Conservation (phyloP, 92 coral and sea anemone species). For the Heteractis magnifica region DNA sequence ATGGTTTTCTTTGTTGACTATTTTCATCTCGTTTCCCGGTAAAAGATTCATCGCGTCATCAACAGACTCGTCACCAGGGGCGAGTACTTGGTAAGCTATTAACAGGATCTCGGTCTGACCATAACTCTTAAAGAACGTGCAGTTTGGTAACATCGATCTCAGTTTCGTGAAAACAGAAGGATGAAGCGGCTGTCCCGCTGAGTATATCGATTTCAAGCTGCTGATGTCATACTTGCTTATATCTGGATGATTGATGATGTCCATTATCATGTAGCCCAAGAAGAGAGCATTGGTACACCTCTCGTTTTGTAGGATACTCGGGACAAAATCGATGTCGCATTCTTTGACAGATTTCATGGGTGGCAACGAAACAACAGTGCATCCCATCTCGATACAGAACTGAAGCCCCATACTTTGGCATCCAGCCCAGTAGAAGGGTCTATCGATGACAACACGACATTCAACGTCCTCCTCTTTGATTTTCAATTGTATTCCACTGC, state of each 20-base stretch:
- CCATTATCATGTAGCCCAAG: slow-evolving; percentile 23
- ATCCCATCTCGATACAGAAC: slow-evolving; percentile 30
- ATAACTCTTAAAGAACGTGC: neutral
- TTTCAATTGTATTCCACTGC: neutral
- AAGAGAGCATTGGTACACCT: slow-evolving; percentile 49
- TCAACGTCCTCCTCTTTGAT: slow-evolving; percentile 24
- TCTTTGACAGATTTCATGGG: slow-evolving; percentile 42
- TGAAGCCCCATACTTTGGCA: slow-evolving; percentile 38
- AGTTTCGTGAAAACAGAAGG: neutral
- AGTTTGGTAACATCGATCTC: neutral
- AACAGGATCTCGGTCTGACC: neutral
- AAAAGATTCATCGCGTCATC: slow-evolving; percentile 42
- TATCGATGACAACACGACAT: slow-evolving; percentile 32
- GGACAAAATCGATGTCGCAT: slow-evolving; percentile 24
- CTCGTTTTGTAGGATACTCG: slow-evolving; percentile 37
- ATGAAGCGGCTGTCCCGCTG: neutral
- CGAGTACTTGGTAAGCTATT: neutral
- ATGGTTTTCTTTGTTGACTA: slow-evolving; percentile 18
- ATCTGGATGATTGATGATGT: neutral
- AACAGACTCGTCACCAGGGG: neutral
- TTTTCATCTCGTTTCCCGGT: slow-evolving; percentile 42
- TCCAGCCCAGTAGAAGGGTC: slow-evolving; percentile 46
- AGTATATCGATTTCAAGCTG: neutral
- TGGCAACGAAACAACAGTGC: slow-evolving; percentile 45
- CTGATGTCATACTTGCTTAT: neutral